phyloP scores from a whole-genome alignment of 2,888 invertebrate genomes.

The Leptinotarsa tumamoca region DNA sequence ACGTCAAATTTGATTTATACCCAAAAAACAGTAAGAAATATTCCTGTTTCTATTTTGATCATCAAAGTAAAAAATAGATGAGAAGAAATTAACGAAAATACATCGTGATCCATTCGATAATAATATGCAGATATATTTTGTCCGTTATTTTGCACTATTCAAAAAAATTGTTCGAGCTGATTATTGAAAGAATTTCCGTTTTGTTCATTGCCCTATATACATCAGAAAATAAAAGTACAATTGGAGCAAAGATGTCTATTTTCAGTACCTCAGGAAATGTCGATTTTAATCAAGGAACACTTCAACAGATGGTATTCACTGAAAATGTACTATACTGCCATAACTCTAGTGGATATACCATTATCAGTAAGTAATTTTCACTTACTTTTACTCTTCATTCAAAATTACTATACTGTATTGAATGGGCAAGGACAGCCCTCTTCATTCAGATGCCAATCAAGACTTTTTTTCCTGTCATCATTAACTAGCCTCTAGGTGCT shows the following conservation, averaged over 20 bases:
- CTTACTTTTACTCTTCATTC: neutral
- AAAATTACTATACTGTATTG: neutral
- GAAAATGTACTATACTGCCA: constrained; percentile 83
- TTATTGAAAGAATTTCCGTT: neutral
- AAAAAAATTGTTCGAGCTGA: neutral
- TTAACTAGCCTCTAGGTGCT: too few relatives aligned
- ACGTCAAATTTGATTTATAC: too few relatives aligned
- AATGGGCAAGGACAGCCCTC: neutral
- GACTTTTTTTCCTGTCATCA: too few relatives aligned
- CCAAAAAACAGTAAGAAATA: too few relatives aligned
- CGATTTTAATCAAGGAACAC: constrained; percentile 84
- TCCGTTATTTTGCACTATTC: neutral
- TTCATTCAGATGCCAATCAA: too few relatives aligned
- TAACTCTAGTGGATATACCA: constrained; percentile 82
- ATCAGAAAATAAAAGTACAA: neutral
- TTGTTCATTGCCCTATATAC: neutral
- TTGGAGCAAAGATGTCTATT: constrained; percentile 45
- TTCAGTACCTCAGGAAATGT: constrained; percentile 85
- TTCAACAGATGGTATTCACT: constrained; percentile 91
- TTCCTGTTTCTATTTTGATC: too few relatives aligned
- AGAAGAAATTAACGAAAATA: too few relatives aligned
- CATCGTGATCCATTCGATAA: too few relatives aligned
- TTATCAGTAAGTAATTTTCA: constrained; percentile 73
- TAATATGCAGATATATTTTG: too few relatives aligned
- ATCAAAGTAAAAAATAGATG: too few relatives aligned